Base-by-base conservation (phyloP, 2,113 vertebrate species). In the Semnornis frantzii region DNA sequence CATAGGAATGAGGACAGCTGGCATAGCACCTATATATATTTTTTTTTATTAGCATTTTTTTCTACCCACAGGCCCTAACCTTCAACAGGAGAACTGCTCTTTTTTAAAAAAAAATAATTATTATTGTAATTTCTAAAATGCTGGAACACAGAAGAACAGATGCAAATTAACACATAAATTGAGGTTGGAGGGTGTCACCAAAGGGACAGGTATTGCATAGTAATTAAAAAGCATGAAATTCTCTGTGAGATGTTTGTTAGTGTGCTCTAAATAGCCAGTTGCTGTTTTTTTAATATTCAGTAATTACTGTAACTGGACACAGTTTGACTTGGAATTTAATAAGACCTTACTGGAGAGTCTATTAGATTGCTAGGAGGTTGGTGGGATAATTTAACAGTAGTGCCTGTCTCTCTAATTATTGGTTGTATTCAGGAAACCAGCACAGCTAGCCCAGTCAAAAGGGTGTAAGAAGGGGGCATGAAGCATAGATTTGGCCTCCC, bases 201-300 rank as follows among this genome's bases (percentile, higher is more conserved):
- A 89, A 91, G 95, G 73, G 90, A 95, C 82, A 95, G 90, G 82
- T 96, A 94, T 85, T 90, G 80, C 87, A 90, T 74, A 93, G 93
- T 93, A 96, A 97, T 97, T 96, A 96, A 97, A 97, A 86, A 96
- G 80, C 90, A 94, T 64, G 80, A 95, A 95, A 95, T 94, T 89
- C 82, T 95, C 96, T 19, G 4, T 71, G 83, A 92, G 92, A 62
- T 92, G 89, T 95, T 95, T 92, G 91, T 92, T 93, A 96, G 82
- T 57, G 46, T 87, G 89, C 82, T 95, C 92, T 94, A 96, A 96
- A 96, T 87, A 94, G 81, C 60, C 90, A 81, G 72, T 91, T 92
- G 86, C 79, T 95, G 65, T 82, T 97, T 94, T 93, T 94, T 96
- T 94, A 96, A 96, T 96, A 96, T 82, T 79, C 93, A 94, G 87